Base-by-base conservation (phyloP, 2,797 vertebrate genomes). In the Lepidocolaptes lacrymiger region DNA sequence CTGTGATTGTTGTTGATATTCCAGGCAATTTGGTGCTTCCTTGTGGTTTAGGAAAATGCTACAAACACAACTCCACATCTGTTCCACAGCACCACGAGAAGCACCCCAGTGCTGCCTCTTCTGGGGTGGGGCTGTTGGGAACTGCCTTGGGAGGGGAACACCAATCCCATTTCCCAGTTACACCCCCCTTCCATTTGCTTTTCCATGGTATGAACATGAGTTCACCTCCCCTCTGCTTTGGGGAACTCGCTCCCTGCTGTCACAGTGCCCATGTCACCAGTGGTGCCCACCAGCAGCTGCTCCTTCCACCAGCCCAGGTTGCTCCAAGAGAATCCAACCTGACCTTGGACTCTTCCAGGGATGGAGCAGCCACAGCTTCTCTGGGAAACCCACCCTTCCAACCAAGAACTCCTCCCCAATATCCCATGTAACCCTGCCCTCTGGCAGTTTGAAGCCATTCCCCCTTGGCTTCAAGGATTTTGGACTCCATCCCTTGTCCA, bases 1-100 rank as follows among this genome's bases (percentile, higher is more conserved):
- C 91, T 95, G 91, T 28, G 77, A 81, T 68, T 49, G 83, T 39
- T 96, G 96, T 91, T 89, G 96, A 81, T 88, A 91, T 90, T 88
- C 73, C 22, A 81, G 91, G 80, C 83, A 84, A 91, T 88, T 95
- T 93, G 95, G 75, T 86, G 93, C 94, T 93, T 84, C 59, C 43
- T 48, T 27, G 88, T 0, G 74, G 90, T 91, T 96, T 84, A 78
- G 80, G 72, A 80, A 88, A 95, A 81, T 4, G 46, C 67, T 83
- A 55, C 92, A 74, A 80, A 89, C 81, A 75, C 76, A 79, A 27
- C 51, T 28, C 61, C 21, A 52, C 94, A 95, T 93, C 91, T 97
- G 95, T 20, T 75, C 11, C 0, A 0, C 89, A 96, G 94, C 72
- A 85, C 64, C 49, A 8, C 0, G 64, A 61, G 52, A 84, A 85